Evolutionary conservation across 2,113 vertebrate genomes (phyloP), one percentile per base, ranked within the genome.

Genomic region (Tragelaphus imberbis): DNA sequence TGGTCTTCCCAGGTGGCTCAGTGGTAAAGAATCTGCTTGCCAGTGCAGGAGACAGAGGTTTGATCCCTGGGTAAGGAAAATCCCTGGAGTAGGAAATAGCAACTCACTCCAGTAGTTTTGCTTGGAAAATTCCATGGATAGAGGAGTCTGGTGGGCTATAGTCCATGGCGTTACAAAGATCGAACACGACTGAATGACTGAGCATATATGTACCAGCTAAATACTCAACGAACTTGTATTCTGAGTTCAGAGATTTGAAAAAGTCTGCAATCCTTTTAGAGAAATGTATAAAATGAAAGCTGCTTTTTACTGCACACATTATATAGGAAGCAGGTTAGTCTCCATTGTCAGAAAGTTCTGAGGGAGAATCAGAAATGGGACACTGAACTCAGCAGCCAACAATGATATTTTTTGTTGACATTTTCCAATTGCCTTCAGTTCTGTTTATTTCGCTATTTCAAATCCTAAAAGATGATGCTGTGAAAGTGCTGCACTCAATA

Each of bases 341-440:
- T 94, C 49, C 2, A 53, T 88, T 91, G 44, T 61, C 12, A 89
- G 77, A 86, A 94, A 92, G 71, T 91, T 86, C 84, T 86, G 44
- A 71, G 30, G 61, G 17, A 27, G 40, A 65, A 47, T 95, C 49
- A 44, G 55, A 65, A 90, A 58, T 36, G 7, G 68, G 47, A 75
- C 61, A 49, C 17, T 7, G 71, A 68, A 36, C 33, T 88, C 7
- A 65, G 47, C 14, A 90, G 56, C n/a, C 51, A 56, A 93, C 55
- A 82, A 25, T 12, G 53, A 30, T 25, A 80, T 55, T 77, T 89
- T 33, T 75, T 79, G 25, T 10, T 82, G 82, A 28, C 13, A 58
- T 75, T 93, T 95, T 95, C 81, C 87, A 71, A 51, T 65, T 87
- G 36, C 36, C 7, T 94, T 88, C 11, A n/a, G 14, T 84, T 93